Evolutionary conservation across 2,113 vertebrate species (phyloP).

Genomic region (Himantopus leucocephalus): DNA sequence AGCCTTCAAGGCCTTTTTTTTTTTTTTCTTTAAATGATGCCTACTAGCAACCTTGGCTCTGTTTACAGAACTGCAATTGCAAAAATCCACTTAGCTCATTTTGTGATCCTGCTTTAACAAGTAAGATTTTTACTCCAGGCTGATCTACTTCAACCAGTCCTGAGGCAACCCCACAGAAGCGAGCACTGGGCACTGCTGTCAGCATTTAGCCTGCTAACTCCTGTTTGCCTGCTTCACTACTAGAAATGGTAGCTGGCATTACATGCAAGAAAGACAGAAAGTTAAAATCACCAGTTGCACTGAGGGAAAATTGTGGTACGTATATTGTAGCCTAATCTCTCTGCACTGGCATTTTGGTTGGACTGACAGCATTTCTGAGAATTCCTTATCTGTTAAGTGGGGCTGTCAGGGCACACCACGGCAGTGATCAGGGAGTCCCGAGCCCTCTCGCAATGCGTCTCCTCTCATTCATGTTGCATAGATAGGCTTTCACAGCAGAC

Average conservation of each 20-base stretch:
- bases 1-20: not conserved
- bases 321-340: not conserved
- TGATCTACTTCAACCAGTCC: not conserved
- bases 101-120: not conserved
- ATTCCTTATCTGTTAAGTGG: not conserved
- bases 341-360: no score
- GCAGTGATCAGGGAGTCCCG: fast-evolving
- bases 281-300: not conserved
- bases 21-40: not conserved
- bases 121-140: not conserved
- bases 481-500: conserved; percentile 29
- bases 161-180: not conserved
- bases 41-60: conserved; percentile 2
- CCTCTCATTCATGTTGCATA: not conserved
- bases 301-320: not conserved
- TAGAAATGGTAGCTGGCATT: not conserved
- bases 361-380: not conserved
- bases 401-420: not conserved
- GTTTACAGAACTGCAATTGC: not conserved
- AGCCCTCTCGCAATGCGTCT: not conserved
- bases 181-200: fast-evolving
- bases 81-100: not conserved
- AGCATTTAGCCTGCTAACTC: not conserved
- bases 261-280: not conserved
- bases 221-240: not conserved